Conservation (phyloP, 2,113 vertebrate species). For the Phainopepla nitens region DNA sequence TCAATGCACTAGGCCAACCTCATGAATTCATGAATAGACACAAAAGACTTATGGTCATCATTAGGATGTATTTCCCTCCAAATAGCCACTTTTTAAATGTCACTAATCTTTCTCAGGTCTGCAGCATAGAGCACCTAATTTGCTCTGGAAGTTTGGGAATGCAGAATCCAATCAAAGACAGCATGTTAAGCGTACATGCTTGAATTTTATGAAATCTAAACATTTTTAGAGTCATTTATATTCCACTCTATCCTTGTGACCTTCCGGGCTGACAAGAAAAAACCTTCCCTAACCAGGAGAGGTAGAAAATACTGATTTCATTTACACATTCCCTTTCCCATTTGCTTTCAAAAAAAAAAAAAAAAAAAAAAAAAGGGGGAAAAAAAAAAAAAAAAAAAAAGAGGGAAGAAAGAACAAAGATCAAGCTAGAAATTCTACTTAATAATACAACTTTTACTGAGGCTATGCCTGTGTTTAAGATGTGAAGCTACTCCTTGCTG, state of each 20-base stretch:
- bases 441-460: neutral
- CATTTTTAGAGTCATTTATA: neutral
- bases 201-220: neutral
- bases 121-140: neutral
- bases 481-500: neutral
- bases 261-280: neutral
- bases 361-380: neutral
- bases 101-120: neutral
- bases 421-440: neutral
- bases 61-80: constrained; percentile 6
- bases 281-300: neutral
- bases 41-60: constrained; percentile 43
- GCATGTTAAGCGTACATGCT: neutral
- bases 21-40: constrained; percentile 54
- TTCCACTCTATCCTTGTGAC: neutral
- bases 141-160: neutral
- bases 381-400: neutral
- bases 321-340: neutral
- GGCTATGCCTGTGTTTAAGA: neutral
- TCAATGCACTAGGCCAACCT: neutral
- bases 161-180: neutral
- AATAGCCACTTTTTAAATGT: neutral
- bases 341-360: neutral
- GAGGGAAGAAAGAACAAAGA: neutral
- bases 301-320: neutral